These are phyloP conservation scores for Coregonus clupeaformis DNA, from an alignment of 2,113 vertebrate genomes.

Conservation along the genomic window DNA sequence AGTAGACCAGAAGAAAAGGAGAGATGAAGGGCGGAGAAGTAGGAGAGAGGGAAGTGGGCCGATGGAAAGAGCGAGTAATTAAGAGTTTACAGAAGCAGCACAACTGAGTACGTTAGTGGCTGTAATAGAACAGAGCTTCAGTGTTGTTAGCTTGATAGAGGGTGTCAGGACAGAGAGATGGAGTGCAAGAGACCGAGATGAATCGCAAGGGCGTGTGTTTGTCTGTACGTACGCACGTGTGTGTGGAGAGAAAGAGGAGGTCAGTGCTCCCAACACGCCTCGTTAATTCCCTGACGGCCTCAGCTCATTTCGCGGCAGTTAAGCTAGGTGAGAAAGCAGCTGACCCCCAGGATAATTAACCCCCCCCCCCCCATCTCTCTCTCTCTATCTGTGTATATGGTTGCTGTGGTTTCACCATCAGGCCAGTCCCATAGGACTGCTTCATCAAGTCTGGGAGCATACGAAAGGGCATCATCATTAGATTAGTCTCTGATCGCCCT, in stretches of 20 bases:
- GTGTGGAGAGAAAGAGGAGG: not conserved
- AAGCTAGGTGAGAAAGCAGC: slow-evolving; percentile 31
- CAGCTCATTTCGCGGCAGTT: slow-evolving; percentile 31
- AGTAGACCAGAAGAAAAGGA: too few species aligned
- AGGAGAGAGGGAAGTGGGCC: too few species aligned
- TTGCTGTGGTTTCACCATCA: slow-evolving; percentile 36
- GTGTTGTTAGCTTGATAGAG: too few species aligned
- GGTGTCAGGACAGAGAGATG: too few species aligned
- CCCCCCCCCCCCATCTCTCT: too few species aligned
- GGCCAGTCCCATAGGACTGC: slow-evolving; percentile 38
- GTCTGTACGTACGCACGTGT: too few species aligned
- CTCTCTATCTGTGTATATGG: not conserved
- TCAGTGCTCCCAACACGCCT: slow-evolving; percentile 10
- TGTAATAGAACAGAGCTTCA: too few species aligned
- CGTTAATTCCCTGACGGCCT: slow-evolving; percentile 22
- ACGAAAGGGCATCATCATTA: slow-evolving; percentile 67
- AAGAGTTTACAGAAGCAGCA: too few species aligned
- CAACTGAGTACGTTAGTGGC: too few species aligned
- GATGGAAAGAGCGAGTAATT: not conserved
- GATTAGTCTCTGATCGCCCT: slow-evolving; percentile 67
- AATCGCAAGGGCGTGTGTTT: too few species aligned
- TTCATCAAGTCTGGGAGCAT: slow-evolving; percentile 62
- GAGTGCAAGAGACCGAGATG: too few species aligned
- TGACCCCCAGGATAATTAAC: slow-evolving; percentile 20
- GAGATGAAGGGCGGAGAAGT: too few species aligned